These are phyloP conservation scores for Temnothorax rugatulus DNA, from an alignment of 2,888 invertebrate species.

Conservation along the genomic window DNA sequence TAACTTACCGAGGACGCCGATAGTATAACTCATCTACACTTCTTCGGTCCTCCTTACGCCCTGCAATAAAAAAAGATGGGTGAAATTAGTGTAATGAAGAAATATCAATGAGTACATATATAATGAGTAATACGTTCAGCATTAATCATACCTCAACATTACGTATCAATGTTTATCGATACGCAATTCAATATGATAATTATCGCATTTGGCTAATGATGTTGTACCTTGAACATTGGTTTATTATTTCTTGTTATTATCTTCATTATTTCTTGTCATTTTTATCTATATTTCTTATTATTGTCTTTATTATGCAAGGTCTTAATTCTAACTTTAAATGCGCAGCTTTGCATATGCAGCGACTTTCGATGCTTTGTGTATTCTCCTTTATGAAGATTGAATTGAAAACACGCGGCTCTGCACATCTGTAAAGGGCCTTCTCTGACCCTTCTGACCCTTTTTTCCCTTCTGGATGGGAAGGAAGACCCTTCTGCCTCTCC, in stretches of 20 bases:
- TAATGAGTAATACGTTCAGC: not conserved
- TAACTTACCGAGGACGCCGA: slow-evolving; percentile 80
- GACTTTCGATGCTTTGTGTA: too few relatives aligned
- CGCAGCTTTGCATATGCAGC: too few relatives aligned
- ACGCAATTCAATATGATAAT: slow-evolving; percentile 15
- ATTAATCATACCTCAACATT: not conserved
- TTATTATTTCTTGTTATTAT: slow-evolving; percentile 3
- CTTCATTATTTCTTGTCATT: not conserved
- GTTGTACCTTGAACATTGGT: not conserved
- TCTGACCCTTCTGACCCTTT: too few relatives aligned
- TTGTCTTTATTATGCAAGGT: not conserved
- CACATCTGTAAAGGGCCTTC: too few relatives aligned
- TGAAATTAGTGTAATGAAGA: slow-evolving; percentile 19
- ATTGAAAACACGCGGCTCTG: too few relatives aligned
- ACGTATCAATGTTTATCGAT: not conserved
- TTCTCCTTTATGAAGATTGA: too few relatives aligned
- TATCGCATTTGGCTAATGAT: not conserved
- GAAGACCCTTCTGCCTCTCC: too few relatives aligned
- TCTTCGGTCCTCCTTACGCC: slow-evolving; percentile 77
- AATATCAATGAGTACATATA: not conserved
- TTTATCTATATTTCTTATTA: not conserved
- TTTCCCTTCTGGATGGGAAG: too few relatives aligned
- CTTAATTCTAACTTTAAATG: too few relatives aligned
- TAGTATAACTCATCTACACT: slow-evolving; percentile 83
- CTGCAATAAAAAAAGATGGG: slow-evolving; percentile 76